Conservation (phyloP, 1,140 invertebrate genomes). For the Formica exsecta region DNA sequence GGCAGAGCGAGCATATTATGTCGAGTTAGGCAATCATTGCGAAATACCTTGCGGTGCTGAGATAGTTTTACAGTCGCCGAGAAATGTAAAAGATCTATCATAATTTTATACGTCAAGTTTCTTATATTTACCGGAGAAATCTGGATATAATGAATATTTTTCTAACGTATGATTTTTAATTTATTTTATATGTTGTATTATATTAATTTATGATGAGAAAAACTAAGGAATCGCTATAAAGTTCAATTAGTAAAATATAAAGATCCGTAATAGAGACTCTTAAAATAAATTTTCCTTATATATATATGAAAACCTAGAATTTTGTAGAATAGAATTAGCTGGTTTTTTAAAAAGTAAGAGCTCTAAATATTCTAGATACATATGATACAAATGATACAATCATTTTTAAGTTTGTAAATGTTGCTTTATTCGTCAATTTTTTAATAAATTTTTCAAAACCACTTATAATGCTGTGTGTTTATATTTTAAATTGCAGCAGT, state of each 20-base stretch:
- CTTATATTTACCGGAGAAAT: neutral
- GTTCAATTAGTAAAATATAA: neutral
- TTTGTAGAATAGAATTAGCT: too few relatives aligned
- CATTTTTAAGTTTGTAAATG: too few relatives aligned
- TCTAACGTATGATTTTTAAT: neutral
- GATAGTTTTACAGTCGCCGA: slow-evolving; percentile 12
- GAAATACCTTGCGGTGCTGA: slow-evolving; percentile 17
- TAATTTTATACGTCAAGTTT: neutral
- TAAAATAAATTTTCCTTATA: too few relatives aligned
- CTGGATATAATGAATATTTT: neutral
- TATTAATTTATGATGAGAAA: too few relatives aligned
- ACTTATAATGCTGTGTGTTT: too few relatives aligned
- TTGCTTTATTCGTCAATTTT: too few relatives aligned
- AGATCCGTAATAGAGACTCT: neutral
- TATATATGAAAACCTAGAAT: too few relatives aligned
- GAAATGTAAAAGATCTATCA: slow-evolving; percentile 5
- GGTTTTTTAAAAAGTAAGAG: too few relatives aligned
- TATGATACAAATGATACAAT: too few relatives aligned
- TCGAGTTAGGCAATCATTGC: slow-evolving; percentile 51
- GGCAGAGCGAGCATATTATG: slow-evolving; percentile 45
- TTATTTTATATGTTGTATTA: too few relatives aligned
- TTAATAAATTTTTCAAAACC: too few relatives aligned
- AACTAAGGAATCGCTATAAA: neutral
- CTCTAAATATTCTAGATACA: neutral
- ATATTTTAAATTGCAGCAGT: too few relatives aligned